Percentiles rank a stretch among this genome's conserved stretches.
These are phyloP conservation scores for Nasonovia ribisnigri DNA, from an alignment of 2,888 invertebrate genomes.

Conservation along the genomic window DNA sequence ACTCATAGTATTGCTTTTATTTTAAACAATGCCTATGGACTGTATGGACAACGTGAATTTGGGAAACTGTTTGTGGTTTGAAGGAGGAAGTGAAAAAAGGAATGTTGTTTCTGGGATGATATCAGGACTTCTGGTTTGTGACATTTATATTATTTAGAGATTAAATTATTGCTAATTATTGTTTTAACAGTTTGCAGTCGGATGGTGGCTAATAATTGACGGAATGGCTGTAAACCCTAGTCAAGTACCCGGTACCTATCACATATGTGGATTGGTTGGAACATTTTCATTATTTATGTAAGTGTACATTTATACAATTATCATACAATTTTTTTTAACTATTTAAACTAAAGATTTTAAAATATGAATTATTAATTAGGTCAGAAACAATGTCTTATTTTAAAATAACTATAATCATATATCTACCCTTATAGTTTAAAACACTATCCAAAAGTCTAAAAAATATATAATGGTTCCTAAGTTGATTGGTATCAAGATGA, in stretches of 20 bases:
- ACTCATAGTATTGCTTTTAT: not conserved
- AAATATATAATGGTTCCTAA: no score
- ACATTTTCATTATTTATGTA: slow-evolving; percentile 95
- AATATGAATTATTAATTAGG: no score
- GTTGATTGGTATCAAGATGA: no score
- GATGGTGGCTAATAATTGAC: slow-evolving; percentile 99
- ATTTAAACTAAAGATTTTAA: no score
- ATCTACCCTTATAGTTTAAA: no score
- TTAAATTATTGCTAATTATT: slow-evolving; percentile 27
- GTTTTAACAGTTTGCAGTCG: slow-evolving; percentile 85
- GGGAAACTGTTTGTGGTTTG: slow-evolving; percentile 86
- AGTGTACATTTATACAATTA: slow-evolving; percentile 69
- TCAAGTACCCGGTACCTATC: slow-evolving; percentile 83
- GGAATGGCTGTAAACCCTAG: slow-evolving; percentile 84
- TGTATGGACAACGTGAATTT: slow-evolving; percentile 83
- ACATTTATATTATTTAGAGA: not conserved
- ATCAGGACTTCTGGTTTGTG: slow-evolving; percentile 87
- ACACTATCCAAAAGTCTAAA: no score
- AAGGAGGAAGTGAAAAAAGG: slow-evolving; percentile 82
- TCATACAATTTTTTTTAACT: not conserved
- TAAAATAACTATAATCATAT: no score
- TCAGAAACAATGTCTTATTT: no score
- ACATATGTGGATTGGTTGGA: slow-evolving; percentile 94
- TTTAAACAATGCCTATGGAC: slow-evolving; percentile 44
- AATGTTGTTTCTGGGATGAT: slow-evolving; percentile 88